A percentile compares a stretch with the other conserved stretches of the same genome.
phyloP scores from a whole-genome alignment of 2,797 vertebrate genomes.

The Sus cebifrons region DNA sequence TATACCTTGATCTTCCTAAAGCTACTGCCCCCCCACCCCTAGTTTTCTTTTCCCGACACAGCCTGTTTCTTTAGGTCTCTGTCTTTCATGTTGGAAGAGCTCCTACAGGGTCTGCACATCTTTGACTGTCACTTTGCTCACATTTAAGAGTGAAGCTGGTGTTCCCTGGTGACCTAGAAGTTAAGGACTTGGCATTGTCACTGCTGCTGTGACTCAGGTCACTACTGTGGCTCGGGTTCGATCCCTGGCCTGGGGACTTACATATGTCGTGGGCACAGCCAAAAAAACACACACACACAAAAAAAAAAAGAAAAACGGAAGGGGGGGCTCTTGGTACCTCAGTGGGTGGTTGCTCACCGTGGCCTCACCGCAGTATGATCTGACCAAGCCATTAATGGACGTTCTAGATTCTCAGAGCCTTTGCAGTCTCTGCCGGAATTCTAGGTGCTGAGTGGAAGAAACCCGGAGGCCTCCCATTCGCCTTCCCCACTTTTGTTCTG shows the following conservation, averaged over 20 bases:
- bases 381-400: background rate
- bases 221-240: no score
- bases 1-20: background rate
- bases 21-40: accelerated
- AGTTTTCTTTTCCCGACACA: background rate
- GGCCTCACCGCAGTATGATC: background rate
- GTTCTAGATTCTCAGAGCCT: background rate
- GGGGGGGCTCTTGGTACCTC: background rate
- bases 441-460: background rate
- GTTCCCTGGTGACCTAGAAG: no score
- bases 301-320: background rate
- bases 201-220: no score
- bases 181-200: no score
- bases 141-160: background rate
- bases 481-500: background rate
- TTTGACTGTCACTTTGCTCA: background rate
- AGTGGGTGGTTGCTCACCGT: background rate
- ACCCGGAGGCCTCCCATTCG: no score
- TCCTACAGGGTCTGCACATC: no score
- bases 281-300: no score
- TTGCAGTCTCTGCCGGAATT: background rate
- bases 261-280: no score
- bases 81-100: background rate
- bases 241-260: no score
- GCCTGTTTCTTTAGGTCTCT: background rate